Percentiles rank a stretch among this genome's conserved stretches.
Evolutionary conservation across 1,140 invertebrate genomes (phyloP).

Genomic region (Monomorium pharaonis): DNA sequence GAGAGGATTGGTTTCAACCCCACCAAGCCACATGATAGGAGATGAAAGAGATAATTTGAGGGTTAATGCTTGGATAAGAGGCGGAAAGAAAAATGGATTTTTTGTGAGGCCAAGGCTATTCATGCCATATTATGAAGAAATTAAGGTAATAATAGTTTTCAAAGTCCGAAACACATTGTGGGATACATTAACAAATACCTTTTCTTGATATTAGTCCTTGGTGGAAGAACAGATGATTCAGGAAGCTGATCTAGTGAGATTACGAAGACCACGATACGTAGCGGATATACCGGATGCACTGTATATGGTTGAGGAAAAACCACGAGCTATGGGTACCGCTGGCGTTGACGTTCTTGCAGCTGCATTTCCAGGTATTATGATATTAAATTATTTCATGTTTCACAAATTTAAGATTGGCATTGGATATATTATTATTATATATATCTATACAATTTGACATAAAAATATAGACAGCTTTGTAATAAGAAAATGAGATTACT

Average conservation of each 20-base stretch:
- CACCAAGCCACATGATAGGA: constrained; percentile 94
- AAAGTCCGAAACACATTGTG: constrained; percentile 11
- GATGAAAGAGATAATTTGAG: constrained; percentile 89
- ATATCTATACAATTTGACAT: neutral
- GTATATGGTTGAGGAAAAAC: constrained; percentile 94
- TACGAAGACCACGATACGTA: constrained; percentile 89
- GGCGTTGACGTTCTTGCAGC: constrained; percentile 87
- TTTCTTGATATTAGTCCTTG: constrained; percentile 85
- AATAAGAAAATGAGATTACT: neutral
- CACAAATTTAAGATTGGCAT: neutral
- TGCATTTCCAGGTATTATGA: constrained; percentile 85
- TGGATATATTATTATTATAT: too few species aligned
- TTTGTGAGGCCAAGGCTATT: constrained; percentile 95
- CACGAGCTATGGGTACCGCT: constrained; percentile 87
- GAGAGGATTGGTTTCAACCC: constrained; percentile 93
- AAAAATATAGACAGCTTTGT: neutral
- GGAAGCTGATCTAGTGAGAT: constrained; percentile 91
- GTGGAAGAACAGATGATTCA: constrained; percentile 94
- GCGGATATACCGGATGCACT: constrained; percentile 96
- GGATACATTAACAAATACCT: neutral
- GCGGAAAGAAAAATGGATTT: constrained; percentile 91
- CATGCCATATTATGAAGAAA: constrained; percentile 97
- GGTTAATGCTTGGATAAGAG: constrained; percentile 94
- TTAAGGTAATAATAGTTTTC: constrained; percentile 88
- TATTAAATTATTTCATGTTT: constrained; percentile 16